phyloP scores from a whole-genome alignment of 2,797 vertebrate genomes.

The Pangasius sanitwongsei region DNA sequence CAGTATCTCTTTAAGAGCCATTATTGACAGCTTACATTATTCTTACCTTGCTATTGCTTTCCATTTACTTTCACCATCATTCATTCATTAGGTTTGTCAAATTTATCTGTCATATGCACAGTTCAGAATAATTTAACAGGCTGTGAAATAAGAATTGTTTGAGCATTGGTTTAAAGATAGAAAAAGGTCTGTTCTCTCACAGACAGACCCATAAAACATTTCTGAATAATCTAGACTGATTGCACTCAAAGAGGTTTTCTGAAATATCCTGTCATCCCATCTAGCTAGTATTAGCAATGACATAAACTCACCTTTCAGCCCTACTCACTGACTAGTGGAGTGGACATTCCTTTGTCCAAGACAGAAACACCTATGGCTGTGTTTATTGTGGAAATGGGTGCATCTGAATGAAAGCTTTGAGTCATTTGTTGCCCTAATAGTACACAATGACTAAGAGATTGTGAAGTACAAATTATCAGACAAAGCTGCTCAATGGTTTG shows the following conservation, averaged over 20 bases:
- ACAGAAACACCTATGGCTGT: neutral
- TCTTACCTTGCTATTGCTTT: neutral
- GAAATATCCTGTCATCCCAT: neutral
- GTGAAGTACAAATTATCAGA: conserved; percentile 32
- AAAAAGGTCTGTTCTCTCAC: neutral
- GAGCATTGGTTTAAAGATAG: neutral
- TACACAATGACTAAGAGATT: neutral
- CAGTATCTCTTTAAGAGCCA: neutral
- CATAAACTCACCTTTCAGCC: too few species aligned
- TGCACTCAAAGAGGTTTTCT: neutral
- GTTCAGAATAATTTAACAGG: neutral
- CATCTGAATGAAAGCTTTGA: too few species aligned
- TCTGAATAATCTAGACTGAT: neutral
- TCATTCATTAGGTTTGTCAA: neutral
- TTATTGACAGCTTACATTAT: neutral
- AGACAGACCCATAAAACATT: neutral
- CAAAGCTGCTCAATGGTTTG: conserved; percentile 28
- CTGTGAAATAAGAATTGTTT: neutral
- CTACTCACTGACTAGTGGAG: too few species aligned
- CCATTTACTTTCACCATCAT: neutral
- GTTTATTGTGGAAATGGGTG: neutral
- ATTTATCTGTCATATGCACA: neutral
- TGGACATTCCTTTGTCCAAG: neutral
- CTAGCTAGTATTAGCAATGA: neutral
- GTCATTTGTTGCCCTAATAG: conserved; percentile 18